These are phyloP conservation scores for Chrysotoxum bicinctum DNA, from an alignment of 2,888 invertebrate genomes.

Conservation along the genomic window DNA sequence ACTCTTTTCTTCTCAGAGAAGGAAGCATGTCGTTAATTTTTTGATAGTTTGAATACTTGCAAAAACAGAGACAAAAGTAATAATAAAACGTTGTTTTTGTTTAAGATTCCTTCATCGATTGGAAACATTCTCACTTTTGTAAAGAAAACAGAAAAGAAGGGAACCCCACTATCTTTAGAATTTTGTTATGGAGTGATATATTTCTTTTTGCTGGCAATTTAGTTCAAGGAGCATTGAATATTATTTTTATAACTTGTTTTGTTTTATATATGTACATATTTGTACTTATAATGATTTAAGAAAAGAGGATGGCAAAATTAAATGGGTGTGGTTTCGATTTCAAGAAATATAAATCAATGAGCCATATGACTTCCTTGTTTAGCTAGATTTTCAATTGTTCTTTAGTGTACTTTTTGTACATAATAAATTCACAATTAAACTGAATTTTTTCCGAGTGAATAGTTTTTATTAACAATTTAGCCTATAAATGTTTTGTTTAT, in stretches of 20 bases:
- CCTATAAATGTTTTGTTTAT: conserved; percentile 15
- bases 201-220: conserved; percentile 23
- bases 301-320: conserved; percentile 1
- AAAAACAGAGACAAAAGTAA: not conserved
- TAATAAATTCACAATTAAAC: conserved; percentile 25
- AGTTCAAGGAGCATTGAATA: conserved; percentile 50
- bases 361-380: conserved; percentile 30
- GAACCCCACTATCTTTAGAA: not conserved
- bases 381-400: conserved; percentile 5
- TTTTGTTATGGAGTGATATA: conserved; percentile 26
- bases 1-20: not conserved
- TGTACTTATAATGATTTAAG: not conserved
- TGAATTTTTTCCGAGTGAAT: conserved; percentile 24
- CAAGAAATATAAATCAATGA: conserved; percentile 54
- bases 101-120: conserved; percentile 41
- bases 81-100: conserved; percentile 36
- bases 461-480: conserved; percentile 7
- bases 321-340: conserved; percentile 46
- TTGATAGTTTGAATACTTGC: conserved; percentile 2
- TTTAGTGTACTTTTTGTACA: not conserved
- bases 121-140: conserved; percentile 24
- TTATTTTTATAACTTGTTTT: conserved; percentile 12
- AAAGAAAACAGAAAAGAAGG: conserved; percentile 1
- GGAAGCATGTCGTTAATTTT: not conserved
- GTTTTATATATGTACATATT: not conserved